Conservation (phyloP, 1,140 invertebrate species). For the Bombus pascuorum region DNA sequence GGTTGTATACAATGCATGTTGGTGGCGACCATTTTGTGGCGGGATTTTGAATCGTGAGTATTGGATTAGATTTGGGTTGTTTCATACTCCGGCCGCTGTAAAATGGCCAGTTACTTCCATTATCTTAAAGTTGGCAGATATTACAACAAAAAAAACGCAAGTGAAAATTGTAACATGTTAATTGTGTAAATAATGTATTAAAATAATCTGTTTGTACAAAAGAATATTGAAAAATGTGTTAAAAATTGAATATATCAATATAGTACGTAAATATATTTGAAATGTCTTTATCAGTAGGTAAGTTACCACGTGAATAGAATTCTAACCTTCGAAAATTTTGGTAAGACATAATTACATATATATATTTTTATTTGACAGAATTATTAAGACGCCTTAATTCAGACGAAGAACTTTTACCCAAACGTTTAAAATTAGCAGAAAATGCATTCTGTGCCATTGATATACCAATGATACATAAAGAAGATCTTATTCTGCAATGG, state of each 20-base stretch:
- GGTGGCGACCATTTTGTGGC: too few relatives aligned
- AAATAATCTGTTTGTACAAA: neutral
- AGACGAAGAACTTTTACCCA: slow-evolving; percentile 66
- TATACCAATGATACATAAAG: slow-evolving; percentile 64
- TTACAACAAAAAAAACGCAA: too few relatives aligned
- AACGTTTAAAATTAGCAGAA: slow-evolving; percentile 77
- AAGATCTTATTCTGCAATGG: slow-evolving; percentile 70
- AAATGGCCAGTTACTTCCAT: too few relatives aligned
- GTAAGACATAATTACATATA: neutral
- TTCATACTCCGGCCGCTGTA: too few relatives aligned
- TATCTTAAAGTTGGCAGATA: too few relatives aligned
- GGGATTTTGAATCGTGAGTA: too few relatives aligned
- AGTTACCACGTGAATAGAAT: slow-evolving; percentile 23
- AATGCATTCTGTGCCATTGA: slow-evolving; percentile 67
- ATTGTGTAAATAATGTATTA: neutral
- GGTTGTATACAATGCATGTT: too few relatives aligned
- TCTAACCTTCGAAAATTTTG: slow-evolving; percentile 7
- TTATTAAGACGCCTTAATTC: slow-evolving; percentile 57
- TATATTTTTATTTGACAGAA: slow-evolving; percentile 51
- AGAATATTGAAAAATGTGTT: neutral
- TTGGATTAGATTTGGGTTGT: too few relatives aligned
- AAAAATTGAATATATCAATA: neutral
- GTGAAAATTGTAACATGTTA: neutral
- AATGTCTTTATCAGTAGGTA: slow-evolving; percentile 62
- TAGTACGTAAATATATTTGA: neutral